A percentile compares a stretch with the other conserved stretches of the same genome.
Conservation (phyloP, 2,797 vertebrate species). For the Mormyrus proboscirostris region DNA sequence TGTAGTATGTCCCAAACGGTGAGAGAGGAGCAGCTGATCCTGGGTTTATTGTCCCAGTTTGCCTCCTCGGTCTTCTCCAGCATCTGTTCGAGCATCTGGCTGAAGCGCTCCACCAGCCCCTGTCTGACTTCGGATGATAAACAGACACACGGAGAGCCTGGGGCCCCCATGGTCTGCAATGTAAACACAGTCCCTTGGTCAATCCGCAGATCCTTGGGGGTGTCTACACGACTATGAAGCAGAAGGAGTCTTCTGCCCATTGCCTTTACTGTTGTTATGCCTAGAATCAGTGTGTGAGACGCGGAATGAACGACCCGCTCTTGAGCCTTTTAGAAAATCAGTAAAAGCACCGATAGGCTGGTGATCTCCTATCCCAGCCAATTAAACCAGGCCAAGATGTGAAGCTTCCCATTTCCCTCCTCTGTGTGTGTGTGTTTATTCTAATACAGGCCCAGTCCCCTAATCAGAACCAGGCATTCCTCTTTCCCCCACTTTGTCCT, state of each 20-base stretch:
- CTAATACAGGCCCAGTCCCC: neutral
- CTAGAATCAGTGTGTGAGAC: neutral
- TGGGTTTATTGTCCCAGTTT: neutral
- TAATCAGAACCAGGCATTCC: neutral
- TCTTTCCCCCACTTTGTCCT: neutral
- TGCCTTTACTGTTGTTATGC: neutral
- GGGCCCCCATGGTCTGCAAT: neutral
- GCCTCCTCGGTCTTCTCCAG: neutral
- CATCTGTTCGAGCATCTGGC: constrained; percentile 9
- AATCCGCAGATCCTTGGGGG: neutral
- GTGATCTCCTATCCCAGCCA: neutral
- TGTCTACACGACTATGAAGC: neutral
- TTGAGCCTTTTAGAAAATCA: neutral
- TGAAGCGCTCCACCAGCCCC: constrained; percentile 4
- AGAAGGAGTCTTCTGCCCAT: neutral
- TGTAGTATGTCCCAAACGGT: neutral
- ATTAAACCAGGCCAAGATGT: neutral
- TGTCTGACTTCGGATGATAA: neutral
- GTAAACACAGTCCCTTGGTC: constrained; percentile 1
- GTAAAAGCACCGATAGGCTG: neutral
- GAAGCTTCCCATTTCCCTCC: neutral
- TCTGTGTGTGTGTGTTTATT: neutral
- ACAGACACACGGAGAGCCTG: neutral
- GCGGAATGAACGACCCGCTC: neutral
- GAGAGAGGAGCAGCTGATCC: neutral